Percentiles rank a stretch among this genome's conserved stretches.
Conservation (phyloP, 2,888 invertebrate genomes). For the Harpalus rubripes region DNA sequence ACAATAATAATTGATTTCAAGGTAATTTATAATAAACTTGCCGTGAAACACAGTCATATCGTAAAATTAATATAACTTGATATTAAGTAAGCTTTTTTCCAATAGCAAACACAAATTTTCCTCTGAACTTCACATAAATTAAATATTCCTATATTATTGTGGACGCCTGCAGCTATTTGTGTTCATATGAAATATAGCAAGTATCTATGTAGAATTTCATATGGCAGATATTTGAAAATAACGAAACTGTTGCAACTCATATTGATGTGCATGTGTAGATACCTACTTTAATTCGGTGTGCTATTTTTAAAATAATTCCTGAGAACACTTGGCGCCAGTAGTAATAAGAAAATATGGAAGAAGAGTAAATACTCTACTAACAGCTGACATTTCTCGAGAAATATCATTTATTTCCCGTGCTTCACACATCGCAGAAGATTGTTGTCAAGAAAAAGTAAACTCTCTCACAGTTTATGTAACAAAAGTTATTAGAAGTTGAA, state of each 20-base stretch:
- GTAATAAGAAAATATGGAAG: conserved; percentile 13
- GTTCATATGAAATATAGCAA: too few relatives aligned
- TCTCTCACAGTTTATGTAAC: conserved; percentile 25
- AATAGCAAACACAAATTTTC: too few relatives aligned
- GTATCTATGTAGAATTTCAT: too few relatives aligned
- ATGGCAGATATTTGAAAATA: not conserved
- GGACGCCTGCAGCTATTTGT: too few relatives aligned
- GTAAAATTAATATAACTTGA: too few relatives aligned
- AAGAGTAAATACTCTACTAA: conserved; percentile 7
- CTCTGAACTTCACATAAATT: too few relatives aligned
- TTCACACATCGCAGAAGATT: conserved; percentile 15
- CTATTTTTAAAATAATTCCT: conserved; percentile 28
- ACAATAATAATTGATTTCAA: too few relatives aligned
- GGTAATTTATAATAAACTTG: too few relatives aligned
- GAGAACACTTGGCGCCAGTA: conserved; percentile 10
- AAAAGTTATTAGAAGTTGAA: conserved; percentile 41
- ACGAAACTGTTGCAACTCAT: not conserved
- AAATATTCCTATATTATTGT: too few relatives aligned
- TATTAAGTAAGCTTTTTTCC: too few relatives aligned
- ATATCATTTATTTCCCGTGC: conserved; percentile 45
- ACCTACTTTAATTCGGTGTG: not conserved
- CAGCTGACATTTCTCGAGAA: conserved; percentile 37
- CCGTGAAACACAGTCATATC: too few relatives aligned
- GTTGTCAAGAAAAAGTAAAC: conserved; percentile 15
- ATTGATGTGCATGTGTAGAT: conserved; percentile 3